A percentile compares a stretch with the other conserved stretches of the same genome.
phyloP scores from a whole-genome alignment of 2,888 invertebrate genomes.

The Allacma fusca region DNA sequence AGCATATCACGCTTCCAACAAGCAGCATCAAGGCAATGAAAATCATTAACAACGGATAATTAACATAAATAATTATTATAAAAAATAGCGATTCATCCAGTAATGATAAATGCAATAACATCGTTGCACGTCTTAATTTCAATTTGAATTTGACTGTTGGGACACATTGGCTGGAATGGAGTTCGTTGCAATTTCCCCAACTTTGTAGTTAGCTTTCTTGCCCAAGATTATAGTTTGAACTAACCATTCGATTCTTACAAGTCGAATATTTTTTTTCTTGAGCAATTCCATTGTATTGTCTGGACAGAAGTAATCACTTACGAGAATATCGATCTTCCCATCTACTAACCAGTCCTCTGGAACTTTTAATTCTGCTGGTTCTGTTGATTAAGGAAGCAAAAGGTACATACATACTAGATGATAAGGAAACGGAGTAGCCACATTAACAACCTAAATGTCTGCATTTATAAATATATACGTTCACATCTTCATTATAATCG shows the following conservation, averaged over 20 bases:
- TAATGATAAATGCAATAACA: slow-evolving; percentile 7
- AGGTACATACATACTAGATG: no score
- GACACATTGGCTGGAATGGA: background rate
- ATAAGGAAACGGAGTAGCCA: no score
- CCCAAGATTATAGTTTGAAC: slow-evolving; percentile 37
- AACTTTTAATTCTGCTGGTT: slow-evolving; percentile 32
- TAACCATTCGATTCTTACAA: slow-evolving; percentile 37
- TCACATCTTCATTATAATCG: no score
- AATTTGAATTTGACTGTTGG: background rate
- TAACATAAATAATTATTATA: slow-evolving; percentile 5
- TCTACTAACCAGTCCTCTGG: slow-evolving; percentile 16
- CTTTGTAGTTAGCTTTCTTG: slow-evolving; percentile 27
- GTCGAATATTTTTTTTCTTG: slow-evolving; percentile 28
- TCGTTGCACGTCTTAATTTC: background rate
- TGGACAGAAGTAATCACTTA: slow-evolving; percentile 36
- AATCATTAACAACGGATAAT: background rate
- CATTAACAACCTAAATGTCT: no score
- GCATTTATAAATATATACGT: no score
- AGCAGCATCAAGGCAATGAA: background rate
- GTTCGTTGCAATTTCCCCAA: slow-evolving; percentile 26
- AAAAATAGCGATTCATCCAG: slow-evolving; percentile 17
- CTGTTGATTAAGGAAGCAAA: slow-evolving; percentile 3
- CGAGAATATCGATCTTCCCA: slow-evolving; percentile 36
- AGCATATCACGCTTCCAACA: background rate
- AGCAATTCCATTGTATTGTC: slow-evolving; percentile 6